Base-by-base conservation (phyloP, 1,140 invertebrate genomes). In the Cotesia glomerata region DNA sequence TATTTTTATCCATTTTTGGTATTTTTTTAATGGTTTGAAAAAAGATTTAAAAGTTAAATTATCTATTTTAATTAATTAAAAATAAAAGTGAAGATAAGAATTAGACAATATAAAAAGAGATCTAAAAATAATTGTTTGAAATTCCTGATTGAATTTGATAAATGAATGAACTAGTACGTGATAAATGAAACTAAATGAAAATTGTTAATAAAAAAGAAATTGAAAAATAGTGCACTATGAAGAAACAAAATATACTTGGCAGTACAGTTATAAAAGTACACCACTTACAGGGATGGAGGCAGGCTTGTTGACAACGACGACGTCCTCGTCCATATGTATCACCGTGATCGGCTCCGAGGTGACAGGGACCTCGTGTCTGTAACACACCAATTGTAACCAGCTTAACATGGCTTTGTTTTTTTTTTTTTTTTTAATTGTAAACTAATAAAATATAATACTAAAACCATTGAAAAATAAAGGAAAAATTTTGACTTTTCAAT, bases 231-330 rank as follows among this genome's bases (percentile, higher is more conserved):
- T 70, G 52, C 8, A 59, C 54, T 36, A 45, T 45, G 18, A 65
- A 65, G 18, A 65, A 65, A 18, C 36, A 65, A 70, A 76, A 78
- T 11, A 75, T 72, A 78, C 75, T 81, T 92, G 92, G 92, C 92
- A 89, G 85, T 86, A 87, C 85, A 86, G 92, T 93, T 90, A 90
- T 90, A 89, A 87, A 89, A 91, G 91, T 86, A 88, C 85, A 87
- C 91, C 91, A 93, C 92, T 93, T 93, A 94, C 97, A 88, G 98
- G 98, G 89, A 99, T 97, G 87, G 98, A 99, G 84, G 97, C 94
- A 81, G 98, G 98, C 92, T 99, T 99, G 92, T 99, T 97, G 85
- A 99, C 95, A 86, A 99, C 98, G 87, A 99, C 92, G 89, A 99
- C 91, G 90, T 99, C 96, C 88, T 98, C 95, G 91, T 96, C 96